Base-by-base conservation (phyloP, 2,888 invertebrate genomes). In the Cheilosia variabilis region DNA sequence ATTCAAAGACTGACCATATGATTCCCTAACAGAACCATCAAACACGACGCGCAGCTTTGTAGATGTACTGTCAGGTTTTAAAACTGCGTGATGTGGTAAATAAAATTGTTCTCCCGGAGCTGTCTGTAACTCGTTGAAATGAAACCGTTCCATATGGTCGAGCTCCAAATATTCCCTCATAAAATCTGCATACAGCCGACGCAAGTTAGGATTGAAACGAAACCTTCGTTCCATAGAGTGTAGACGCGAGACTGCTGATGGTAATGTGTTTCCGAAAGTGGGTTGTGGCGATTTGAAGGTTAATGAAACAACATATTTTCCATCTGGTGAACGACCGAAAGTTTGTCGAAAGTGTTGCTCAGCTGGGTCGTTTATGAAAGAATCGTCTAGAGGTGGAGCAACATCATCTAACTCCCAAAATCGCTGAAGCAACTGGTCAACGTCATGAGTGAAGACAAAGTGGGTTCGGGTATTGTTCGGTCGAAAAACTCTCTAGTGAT, bases 281-380 rank as follows among this genome's bases (percentile, higher is more conserved):
- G 60, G 53, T 6, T 57, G 6, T 5, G 60, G 10, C 2, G 34
- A 7, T 60, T 78, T 78, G 2, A 71, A 71, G 10, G 63, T 65
- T 10, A 71, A 37, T 13, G 57, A 24, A 9, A 71, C 63, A 55
- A 78, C 47, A 52, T 71, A 78, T 71, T 79, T 79, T 0, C 63
- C 63, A 50, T 50, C 47, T 4, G 71, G 17, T 9, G 71, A 31
- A 13, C 57, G 57, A 65, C 22, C n/a, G n/a, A n/a, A n/a, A n/a
- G n/a, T n/a, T n/a, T n/a, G n/a, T n/a, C 65, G 53, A 63, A 72
- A 79, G 27, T 79, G 50, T 27, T 34, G 41, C 34, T 79, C 63
- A 34, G 65, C 65, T 10, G 65, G 62, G 19, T 63, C 75, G 22
- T 53, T 34, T 7, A 24, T 17, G 7, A n/a, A 19, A 1, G 2